Percentiles rank a stretch among this genome's conserved stretches.
Evolutionary conservation across 2,113 vertebrate genomes (phyloP).

Genomic region (Nycticryphes semicollaris): DNA sequence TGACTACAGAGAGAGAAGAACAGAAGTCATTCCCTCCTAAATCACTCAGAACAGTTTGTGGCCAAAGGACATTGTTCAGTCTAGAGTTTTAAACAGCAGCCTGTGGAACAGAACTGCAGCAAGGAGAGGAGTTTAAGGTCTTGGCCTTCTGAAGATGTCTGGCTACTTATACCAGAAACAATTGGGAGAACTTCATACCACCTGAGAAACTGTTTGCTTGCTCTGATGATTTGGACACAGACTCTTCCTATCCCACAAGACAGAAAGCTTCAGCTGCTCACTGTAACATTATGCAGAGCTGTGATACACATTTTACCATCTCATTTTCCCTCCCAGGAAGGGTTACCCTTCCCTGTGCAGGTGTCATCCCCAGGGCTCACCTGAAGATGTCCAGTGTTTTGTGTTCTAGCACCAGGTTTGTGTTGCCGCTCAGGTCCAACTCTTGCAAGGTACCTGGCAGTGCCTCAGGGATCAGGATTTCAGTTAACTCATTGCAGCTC

Average conservation of each 20-base stretch:
- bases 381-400: slow-evolving; percentile 95
- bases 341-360: neutral
- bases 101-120: neutral
- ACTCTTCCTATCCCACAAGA: neutral
- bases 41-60: neutral
- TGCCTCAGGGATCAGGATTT: slow-evolving; percentile 90
- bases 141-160: neutral
- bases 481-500: slow-evolving; percentile 94
- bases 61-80: neutral
- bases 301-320: neutral
- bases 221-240: neutral
- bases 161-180: neutral
- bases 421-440: slow-evolving; percentile 92
- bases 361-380: slow-evolving; percentile 66
- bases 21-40: neutral
- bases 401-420: slow-evolving; percentile 89
- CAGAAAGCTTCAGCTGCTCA: neutral
- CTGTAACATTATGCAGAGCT: neutral
- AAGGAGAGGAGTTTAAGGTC: neutral
- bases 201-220: neutral
- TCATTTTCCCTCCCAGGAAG: neutral
- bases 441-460: slow-evolving; percentile 89
- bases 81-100: neutral
- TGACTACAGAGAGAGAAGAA: slow-evolving; percentile 77
- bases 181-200: neutral